These are phyloP conservation scores for Clitarchus hookeri DNA, from an alignment of 2,888 invertebrate species.

Conservation along the genomic window DNA sequence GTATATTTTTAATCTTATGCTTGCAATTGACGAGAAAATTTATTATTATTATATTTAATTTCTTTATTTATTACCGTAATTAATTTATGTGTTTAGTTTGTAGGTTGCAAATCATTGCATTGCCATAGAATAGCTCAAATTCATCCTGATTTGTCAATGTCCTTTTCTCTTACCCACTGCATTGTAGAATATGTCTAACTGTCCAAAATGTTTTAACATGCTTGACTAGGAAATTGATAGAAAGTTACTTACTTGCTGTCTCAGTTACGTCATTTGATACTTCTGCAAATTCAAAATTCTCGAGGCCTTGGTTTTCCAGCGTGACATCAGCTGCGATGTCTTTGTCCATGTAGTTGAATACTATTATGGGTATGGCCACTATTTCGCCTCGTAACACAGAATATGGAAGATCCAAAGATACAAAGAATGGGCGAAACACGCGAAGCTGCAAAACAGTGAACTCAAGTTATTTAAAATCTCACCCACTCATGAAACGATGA, in stretches of 20 bases:
- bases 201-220: too few species aligned
- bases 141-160: too few species aligned
- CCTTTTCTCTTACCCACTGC: too few species aligned
- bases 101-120: too few species aligned
- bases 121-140: too few species aligned
- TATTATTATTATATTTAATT: too few species aligned
- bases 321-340: constrained; percentile 80
- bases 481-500: background rate
- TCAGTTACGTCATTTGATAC: constrained; percentile 75
- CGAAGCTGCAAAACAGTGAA: constrained; percentile 56
- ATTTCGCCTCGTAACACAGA: constrained; percentile 89
- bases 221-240: background rate
- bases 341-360: constrained; percentile 85
- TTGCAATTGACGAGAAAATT: too few species aligned
- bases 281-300: constrained; percentile 81
- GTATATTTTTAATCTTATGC: too few species aligned
- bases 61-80: too few species aligned
- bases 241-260: constrained; percentile 64
- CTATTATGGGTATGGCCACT: constrained; percentile 81
- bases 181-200: too few species aligned
- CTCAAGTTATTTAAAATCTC: background rate
- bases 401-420: constrained; percentile 85
- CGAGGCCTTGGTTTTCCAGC: constrained; percentile 74
- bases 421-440: constrained; percentile 83
- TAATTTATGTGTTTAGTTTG: too few species aligned